phyloP scores from a whole-genome alignment of 2,888 invertebrate genomes.

The Dryobota labecula region DNA sequence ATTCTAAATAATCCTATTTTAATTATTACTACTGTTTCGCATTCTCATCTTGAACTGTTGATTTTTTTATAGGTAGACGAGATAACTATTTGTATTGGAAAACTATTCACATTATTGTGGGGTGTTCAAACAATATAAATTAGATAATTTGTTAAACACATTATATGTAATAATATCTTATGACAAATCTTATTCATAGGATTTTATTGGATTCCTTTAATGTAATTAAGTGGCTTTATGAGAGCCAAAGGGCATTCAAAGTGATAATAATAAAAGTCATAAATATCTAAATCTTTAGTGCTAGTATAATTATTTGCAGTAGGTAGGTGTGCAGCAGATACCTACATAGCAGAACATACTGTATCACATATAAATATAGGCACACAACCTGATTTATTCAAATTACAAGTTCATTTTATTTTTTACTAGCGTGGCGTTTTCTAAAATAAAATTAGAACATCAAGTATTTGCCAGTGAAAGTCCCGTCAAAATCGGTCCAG shows the following conservation, averaged over 20 bases:
- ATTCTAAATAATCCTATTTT: no score
- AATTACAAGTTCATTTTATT: neutral
- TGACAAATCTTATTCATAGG: neutral
- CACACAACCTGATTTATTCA: neutral
- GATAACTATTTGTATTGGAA: neutral
- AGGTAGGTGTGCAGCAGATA: no score
- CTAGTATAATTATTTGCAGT: neutral
- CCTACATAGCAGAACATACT: neutral
- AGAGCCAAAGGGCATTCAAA: neutral
- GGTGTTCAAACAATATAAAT: neutral
- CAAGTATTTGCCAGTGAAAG: no score
- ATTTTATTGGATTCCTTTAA: neutral
- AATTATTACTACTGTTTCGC: neutral
- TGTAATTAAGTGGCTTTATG: neutral
- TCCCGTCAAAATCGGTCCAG: no score
- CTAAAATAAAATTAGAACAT: no score
- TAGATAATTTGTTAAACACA: neutral
- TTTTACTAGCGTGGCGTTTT: no score
- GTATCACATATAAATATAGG: neutral
- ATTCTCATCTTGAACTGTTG: neutral
- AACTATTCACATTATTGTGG: neutral
- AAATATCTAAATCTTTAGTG: neutral
- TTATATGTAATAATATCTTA: neutral
- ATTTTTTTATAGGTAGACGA: neutral
- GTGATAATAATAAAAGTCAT: neutral